Base-by-base conservation (phyloP, 2,797 vertebrate genomes). In the Picus viridis region DNA sequence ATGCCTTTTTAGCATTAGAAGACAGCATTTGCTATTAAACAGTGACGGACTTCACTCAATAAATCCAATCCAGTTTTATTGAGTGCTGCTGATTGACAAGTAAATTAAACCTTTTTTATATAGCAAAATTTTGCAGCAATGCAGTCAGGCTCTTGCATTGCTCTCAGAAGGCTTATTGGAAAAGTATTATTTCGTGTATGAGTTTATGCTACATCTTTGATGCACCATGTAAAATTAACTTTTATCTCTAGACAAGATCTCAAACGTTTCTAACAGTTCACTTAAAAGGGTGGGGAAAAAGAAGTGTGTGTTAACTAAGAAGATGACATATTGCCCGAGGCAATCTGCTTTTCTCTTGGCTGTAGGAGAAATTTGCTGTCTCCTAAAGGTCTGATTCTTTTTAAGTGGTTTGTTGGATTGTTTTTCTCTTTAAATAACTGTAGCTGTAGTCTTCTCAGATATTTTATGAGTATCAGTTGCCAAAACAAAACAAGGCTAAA, bases 181-280 rank as follows among this genome's bases (percentile, higher is more conserved):
- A 90, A 85, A 88, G 86, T 89, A 76, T 65, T 72, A 89, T 51
- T 94, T 89, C n/a, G 5, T 83, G 81, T 92, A 76, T 84, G 87
- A 88, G 39, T 70, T 84, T 92, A 53, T 74, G 24, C 71, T 53
- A 64, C 0, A 2, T 84, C 76, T 95, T 92, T 95, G 93, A 94
- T 93, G 89, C 68, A 74, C 80, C 76, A 18, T 92, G 87, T 92
- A 88, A 95, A 96, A 95, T 96, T 94, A 93, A 94, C 77, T 87
- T 92, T 82, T 95, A 96, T 96, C 93, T 93, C 80, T 56, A 92
- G 83, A 94, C 93, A 92, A 91, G 94, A 95, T 96, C 93, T 95
- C 94, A 96, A 94, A 91, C 4, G 12, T 89, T 94, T 92, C 85
- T 83, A 95, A 88, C 91, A 89, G 83, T 59, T 96, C 92, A 84